Evolutionary conservation across 2,888 invertebrate genomes (phyloP), one percentile per base, ranked within the genome.

Genomic region (Phengaris arion): DNA sequence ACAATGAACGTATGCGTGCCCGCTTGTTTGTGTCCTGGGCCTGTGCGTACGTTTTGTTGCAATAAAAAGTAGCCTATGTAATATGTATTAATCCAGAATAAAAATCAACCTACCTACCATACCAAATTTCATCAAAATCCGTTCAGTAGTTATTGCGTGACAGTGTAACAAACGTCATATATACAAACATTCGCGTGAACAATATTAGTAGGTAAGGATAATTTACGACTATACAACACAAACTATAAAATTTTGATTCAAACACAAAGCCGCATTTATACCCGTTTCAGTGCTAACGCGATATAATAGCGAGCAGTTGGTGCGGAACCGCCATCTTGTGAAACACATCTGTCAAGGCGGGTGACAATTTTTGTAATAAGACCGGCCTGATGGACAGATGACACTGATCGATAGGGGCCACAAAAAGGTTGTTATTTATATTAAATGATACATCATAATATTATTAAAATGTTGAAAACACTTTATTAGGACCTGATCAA

Each of bases 321-420:
- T 35, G 64, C 64, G 64, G 15, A 64, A 13, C 12, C 35, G 64
- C 64, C 64, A 64, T 64, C 35, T 64, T 64, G 35, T 45, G 64
- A 12, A 69, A 69, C 69, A 69, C 69, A 69, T 69, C 69, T 69
- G 69, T 69, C 69, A 69, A 48, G 15, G 10, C 48, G 48, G 46
- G 69, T 69, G 69, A 69, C 69, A 69, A 69, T 69, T 69, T 69
- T 15, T 69, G 69, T 69, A 69, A 48, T 48, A 48, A 46, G 69
- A 48, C 48, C 69, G 46, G 13, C n/a, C n/a, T 69, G 69, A 69
- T n/a, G 69, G 69, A 69, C 64, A 64, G 64, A 64, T 35, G 64
- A 64, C 64, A 35, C 12, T 64, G 64, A 64, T 64, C 35, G 64
- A 64, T 64, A 45, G 45, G 12, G 12, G 10, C 35, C 64, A 35